Percentiles rank a stretch among this genome's conserved stretches.
These are phyloP conservation scores for Drosophila pegasa DNA, from an alignment of 2,888 invertebrate genomes.

Conservation along the genomic window DNA sequence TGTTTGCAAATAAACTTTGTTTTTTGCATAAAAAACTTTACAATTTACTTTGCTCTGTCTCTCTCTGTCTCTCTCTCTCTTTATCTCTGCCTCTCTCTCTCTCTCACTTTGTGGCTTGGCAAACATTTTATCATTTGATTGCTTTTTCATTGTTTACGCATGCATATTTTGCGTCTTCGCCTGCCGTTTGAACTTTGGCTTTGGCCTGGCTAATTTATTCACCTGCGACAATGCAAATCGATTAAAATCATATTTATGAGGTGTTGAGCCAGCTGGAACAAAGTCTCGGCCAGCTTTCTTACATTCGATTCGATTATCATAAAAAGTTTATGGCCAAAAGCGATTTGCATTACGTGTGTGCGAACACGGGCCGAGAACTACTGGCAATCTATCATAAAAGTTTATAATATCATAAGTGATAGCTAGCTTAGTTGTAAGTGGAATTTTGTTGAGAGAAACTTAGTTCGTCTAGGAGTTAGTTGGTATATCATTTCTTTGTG, in stretches of 20 bases:
- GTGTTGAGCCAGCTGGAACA: conserved; percentile 32
- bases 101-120: conserved; percentile 6
- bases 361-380: neutral
- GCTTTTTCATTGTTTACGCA: conserved; percentile 77
- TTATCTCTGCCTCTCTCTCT: neutral
- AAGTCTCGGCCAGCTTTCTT: conserved; percentile 27
- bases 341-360: conserved; percentile 5
- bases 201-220: neutral
- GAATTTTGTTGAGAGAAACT: neutral
- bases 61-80: conserved; percentile 14
- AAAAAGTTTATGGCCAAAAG: conserved; percentile 1
- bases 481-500: neutral
- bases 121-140: conserved; percentile 64
- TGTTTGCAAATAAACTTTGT: conserved; percentile 49
- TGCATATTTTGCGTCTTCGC: conserved; percentile 55
- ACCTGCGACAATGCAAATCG: conserved; percentile 61
- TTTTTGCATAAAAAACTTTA: conserved; percentile 50
- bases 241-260: conserved; percentile 74
- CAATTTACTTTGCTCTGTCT: conserved; percentile 35
- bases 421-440: neutral
- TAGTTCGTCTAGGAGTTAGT: neutral
- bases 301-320: neutral
- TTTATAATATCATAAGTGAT: neutral
- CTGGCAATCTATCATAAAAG: neutral
- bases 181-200: conserved; percentile 10